Percentiles rank a stretch among this genome's conserved stretches.
Evolutionary conservation across 2,888 invertebrate genomes (phyloP).

Genomic region (Catonia carolina): DNA sequence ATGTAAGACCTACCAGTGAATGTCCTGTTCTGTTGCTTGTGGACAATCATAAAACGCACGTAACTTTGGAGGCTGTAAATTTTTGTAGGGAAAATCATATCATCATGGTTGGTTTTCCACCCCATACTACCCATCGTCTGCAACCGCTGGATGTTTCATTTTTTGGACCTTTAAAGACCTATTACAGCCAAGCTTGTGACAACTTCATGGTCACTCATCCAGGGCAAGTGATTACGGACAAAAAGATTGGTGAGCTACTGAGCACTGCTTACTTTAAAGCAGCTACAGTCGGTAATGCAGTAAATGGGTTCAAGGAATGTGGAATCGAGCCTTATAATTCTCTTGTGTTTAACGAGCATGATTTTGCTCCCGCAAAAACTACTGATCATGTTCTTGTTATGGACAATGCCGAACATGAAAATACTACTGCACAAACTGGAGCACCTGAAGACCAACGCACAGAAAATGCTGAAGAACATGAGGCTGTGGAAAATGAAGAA

Average conservation of each 20-base stretch:
- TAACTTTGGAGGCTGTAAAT: not conserved
- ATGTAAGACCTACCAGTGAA: not conserved
- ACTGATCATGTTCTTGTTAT: not conserved
- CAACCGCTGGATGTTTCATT: too few species aligned
- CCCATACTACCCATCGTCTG: not conserved
- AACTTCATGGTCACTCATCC: not conserved
- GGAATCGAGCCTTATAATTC: conserved; percentile 3
- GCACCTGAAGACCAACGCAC: too few species aligned
- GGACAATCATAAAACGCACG: conserved; percentile 6
- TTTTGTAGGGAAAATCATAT: too few species aligned
- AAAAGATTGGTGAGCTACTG: not conserved
- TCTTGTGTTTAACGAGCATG: conserved; percentile 7
- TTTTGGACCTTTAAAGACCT: too few species aligned
- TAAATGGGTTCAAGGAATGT: conserved; percentile 2
- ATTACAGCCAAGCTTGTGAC: too few species aligned
- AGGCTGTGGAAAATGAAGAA: too few species aligned
- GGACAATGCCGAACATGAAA: not conserved
- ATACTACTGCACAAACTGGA: not conserved
- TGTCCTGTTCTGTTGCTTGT: conserved; percentile 1
- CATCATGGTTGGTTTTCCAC: not conserved
- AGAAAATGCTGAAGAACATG: too few species aligned
- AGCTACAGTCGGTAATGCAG: not conserved
- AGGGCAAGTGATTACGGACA: not conserved
- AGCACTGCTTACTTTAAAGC: not conserved
- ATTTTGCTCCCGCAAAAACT: conserved; percentile 4